Base-by-base conservation (phyloP, 1,140 invertebrate species). In the Caenorhabditis tropicalis region DNA sequence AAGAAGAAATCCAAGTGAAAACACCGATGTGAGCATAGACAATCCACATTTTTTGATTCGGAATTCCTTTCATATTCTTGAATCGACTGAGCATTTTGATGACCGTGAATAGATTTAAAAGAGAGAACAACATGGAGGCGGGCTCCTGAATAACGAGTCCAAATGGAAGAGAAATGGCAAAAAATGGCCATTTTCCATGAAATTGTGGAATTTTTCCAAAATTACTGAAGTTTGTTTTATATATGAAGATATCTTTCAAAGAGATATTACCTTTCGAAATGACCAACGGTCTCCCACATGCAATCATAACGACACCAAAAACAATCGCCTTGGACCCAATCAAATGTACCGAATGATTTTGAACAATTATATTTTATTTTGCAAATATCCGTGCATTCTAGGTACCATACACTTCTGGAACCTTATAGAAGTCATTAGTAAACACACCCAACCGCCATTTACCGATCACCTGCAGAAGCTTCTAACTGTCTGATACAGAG, bases 111-210 rank as follows among this genome's bases (percentile, higher is more conserved):
- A 74, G 36, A 74, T 74, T 74, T 1, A 74, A n/a, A 43, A 74
- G 33, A 5, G 65, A 74, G 36, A 74, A 74, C 12, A 74, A 19
- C 10, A 74, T 31, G 2, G 65, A 74, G 2, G 65, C 65, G 15
- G 65, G 65, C 29, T 74, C 65, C n/a, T 74, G 65, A 24, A 74
- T 74, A 15, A 74, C n/a, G 65, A 74, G 43, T 74, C 65, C 65
- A 24, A 74, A 43, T 43, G 65, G 65, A 7, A 74, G 65, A 7
- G 65, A 36, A 46, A 74, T 74, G 7, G 65, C 65, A 0, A 46
- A 21, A 15, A 74, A 74, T n/a, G 65, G 65, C 65, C 65, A 74
- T 74, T 74, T 74, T 46, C 65, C 65, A 46, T 74, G 65, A 15
- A 74, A 74, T 24, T 74, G 65, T 74, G 65, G 65, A 74, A 43